Evolutionary conservation across 2,888 invertebrate species (phyloP).

Genomic region (Ephialtes manifestator): DNA sequence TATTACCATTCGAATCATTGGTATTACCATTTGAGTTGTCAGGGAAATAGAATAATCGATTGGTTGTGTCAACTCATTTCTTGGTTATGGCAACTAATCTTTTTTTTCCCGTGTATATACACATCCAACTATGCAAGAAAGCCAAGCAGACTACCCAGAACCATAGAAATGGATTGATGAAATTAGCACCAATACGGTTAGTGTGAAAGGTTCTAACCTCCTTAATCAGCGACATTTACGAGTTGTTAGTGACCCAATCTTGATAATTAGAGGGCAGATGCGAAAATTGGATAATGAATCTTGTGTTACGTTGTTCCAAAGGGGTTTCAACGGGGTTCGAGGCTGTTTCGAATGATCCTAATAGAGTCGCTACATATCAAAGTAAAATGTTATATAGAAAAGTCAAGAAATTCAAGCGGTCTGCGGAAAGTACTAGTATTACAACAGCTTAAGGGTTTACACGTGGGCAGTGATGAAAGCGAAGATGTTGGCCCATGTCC

Average conservation of each 20-base stretch:
- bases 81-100: too few relatives aligned
- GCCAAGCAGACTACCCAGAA: too few relatives aligned
- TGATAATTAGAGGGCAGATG: constrained; percentile 11
- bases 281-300: constrained; percentile 10
- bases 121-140: too few relatives aligned
- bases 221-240: background rate
- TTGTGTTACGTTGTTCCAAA: constrained; percentile 16
- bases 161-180: too few relatives aligned
- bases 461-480: background rate
- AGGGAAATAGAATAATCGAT: too few relatives aligned
- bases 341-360: constrained; percentile 5
- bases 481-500: constrained; percentile 1
- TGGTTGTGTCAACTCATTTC: too few relatives aligned
- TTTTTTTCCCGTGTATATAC: too few relatives aligned
- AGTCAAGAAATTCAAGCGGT: constrained; percentile 1
- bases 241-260: background rate
- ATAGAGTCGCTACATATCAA: constrained; percentile 21
- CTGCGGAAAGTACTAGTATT: constrained; percentile 1
- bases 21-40: too few relatives aligned
- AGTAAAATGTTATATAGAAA: constrained; percentile 45
- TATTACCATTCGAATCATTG: too few relatives aligned
- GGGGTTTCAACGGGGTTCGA: constrained; percentile 31
- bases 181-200: too few relatives aligned
- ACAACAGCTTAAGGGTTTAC: constrained; percentile 3
- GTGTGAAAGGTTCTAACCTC: too few relatives aligned